Evolutionary conservation across 2,888 invertebrate genomes (phyloP), one percentile per base, ranked within the genome.

Genomic region (Caenorhabditis panamensis): DNA sequence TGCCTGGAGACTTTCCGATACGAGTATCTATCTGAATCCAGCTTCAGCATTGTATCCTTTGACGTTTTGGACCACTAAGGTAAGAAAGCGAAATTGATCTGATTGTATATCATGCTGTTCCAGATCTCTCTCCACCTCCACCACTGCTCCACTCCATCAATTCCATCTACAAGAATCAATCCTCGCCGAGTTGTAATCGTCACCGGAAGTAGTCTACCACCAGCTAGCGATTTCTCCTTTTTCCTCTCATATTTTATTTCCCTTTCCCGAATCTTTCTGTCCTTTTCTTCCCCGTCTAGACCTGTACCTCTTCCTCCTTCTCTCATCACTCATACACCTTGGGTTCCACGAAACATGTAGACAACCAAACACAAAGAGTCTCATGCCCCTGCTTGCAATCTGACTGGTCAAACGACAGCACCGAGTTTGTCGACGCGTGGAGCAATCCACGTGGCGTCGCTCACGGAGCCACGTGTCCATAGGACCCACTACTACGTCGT

Each of bases 341-440:
- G 76, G 76, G 76, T 76, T 76, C 76, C 67, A 76, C 67, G 76
- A 76, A 76, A 76, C 76, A 76, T 76, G 76, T 76, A 62, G 73
- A 73, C 73, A 73, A 73, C 61, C 66, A 67, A 67, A 76, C 76
- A 76, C 66, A 76, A 76, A 62, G 76, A 76, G 76, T 76, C 76
- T 76, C 76, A 76, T 67, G 64, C 73, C 64, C 36, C 73, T 66
- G 66, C 73, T 73, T 73, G 73, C 76, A 67, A 68, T 76, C 66
- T 67, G 67, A 76, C 76, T 76, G 76, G 76, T 76, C 67, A 67
- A 73, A 72, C 63, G 63, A 64, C 72, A 72, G 72, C 63, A 72
- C 63, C 64, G 28, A 31, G 28, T 54, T 37, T 22, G 53, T 47
- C 36, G n/a, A n/a, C 44, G n/a, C 36, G 53, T 37, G 6, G 24